phyloP scores from a whole-genome alignment of 2,797 vertebrate species.

The Acanthurus leucopareius region DNA sequence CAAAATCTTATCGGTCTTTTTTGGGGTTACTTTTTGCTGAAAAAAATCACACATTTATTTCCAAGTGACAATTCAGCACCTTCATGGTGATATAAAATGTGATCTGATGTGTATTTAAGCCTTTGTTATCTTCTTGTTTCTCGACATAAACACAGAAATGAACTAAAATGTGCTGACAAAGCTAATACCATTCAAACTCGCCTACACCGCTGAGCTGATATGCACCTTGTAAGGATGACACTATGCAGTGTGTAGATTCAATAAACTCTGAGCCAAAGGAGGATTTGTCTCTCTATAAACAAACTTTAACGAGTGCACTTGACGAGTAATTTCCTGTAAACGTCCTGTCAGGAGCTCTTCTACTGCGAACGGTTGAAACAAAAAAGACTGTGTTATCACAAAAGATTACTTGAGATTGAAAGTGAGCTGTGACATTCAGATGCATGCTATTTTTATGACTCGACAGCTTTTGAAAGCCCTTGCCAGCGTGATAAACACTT shows the following conservation, averaged over 20 bases:
- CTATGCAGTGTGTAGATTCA: constrained; percentile 38
- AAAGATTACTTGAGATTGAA: constrained; percentile 72
- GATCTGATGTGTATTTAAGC: background rate
- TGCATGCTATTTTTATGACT: constrained; percentile 81
- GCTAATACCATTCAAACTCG: constrained; percentile 1
- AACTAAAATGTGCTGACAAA: constrained; percentile 9
- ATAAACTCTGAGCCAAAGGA: constrained; percentile 44
- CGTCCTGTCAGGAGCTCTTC: constrained; percentile 48
- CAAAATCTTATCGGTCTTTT: background rate
- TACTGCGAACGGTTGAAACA: constrained; percentile 44
- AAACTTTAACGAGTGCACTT: constrained; percentile 60
- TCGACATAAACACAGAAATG: background rate
- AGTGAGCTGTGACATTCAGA: constrained; percentile 72
- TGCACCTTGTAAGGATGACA: constrained; percentile 5
- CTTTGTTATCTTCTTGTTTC: background rate
- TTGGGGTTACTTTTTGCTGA: background rate
- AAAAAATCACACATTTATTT: background rate
- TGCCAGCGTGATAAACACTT: constrained; percentile 82
- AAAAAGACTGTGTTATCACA: constrained; percentile 65
- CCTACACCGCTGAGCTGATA: background rate
- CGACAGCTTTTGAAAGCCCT: constrained; percentile 76
- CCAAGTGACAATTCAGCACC: background rate
- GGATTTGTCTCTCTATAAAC: constrained; percentile 66
- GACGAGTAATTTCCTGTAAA: constrained; percentile 72
- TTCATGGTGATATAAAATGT: background rate